Conservation (phyloP, 2,113 vertebrate species). For the Neolamprologus fasciatus region DNA sequence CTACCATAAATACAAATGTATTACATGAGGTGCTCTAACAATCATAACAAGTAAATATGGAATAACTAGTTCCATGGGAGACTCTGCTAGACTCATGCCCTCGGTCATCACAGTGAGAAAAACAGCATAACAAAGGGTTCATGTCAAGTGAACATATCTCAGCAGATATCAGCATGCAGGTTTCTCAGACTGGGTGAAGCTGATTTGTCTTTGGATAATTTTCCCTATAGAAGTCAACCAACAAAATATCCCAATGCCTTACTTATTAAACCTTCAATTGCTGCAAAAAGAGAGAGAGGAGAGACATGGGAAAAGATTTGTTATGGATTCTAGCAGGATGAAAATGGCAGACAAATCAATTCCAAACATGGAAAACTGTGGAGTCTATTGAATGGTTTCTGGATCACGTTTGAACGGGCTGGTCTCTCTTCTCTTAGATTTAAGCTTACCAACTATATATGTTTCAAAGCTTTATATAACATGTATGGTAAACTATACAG, state of each 20-base stretch:
- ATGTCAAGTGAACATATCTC: slow-evolving; percentile 59
- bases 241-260: slow-evolving; percentile 61
- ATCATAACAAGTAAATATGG: background rate
- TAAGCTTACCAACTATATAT: background rate
- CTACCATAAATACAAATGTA: background rate
- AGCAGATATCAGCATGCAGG: slow-evolving; percentile 58
- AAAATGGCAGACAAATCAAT: slow-evolving; percentile 43
- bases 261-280: slow-evolving; percentile 83
- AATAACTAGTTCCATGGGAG: slow-evolving; percentile 6
- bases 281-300: slow-evolving; percentile 71
- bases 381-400: slow-evolving; percentile 27
- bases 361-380: slow-evolving; percentile 42
- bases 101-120: background rate
- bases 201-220: background rate
- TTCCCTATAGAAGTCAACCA: slow-evolving; percentile 31
- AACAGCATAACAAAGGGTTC: slow-evolving; percentile 19
- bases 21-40: background rate
- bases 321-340: slow-evolving; percentile 60
- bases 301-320: slow-evolving; percentile 65
- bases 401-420: slow-evolving; percentile 32
- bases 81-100: background rate
- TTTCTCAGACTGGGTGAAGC: slow-evolving; percentile 16
- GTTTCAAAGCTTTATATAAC: background rate
- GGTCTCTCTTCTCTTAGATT: slow-evolving; percentile 22
- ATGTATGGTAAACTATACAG: background rate